phyloP scores from a whole-genome alignment of 1,140 invertebrate species.

The Schlechtendalia chinensis region DNA sequence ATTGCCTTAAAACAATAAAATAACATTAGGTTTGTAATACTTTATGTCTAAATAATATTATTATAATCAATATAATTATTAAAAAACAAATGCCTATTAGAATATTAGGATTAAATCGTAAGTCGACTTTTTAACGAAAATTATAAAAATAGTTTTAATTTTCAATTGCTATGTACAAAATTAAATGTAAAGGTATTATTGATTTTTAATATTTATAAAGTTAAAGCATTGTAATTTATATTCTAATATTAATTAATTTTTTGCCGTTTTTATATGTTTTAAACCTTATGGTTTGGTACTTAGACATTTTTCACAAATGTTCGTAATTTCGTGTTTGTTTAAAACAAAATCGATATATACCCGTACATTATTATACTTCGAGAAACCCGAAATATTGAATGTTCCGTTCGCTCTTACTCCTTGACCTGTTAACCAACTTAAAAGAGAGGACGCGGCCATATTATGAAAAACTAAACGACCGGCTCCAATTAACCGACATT shows the following conservation, averaged over 20 bases:
- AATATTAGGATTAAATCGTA: not conserved
- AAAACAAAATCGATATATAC: not conserved
- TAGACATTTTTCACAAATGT: not conserved
- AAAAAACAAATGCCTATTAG: not conserved
- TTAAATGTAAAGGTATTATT: not conserved
- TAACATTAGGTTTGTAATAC: not conserved
- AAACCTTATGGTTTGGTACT: not conserved
- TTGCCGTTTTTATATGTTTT: too few species aligned
- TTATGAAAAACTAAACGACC: constrained; percentile 46
- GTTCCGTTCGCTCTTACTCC: constrained; percentile 49
- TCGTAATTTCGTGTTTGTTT: too few species aligned
- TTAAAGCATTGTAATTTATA: not conserved
- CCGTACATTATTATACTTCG: constrained; percentile 10
- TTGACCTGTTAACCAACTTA: constrained; percentile 50
- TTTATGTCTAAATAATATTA: not conserved
- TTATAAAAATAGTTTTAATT: too few species aligned
- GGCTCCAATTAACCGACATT: constrained; percentile 49
- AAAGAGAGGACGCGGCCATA: constrained; percentile 45
- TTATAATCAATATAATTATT: not conserved
- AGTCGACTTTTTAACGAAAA: too few species aligned
- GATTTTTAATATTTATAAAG: not conserved
- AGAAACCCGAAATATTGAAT: constrained; percentile 49
- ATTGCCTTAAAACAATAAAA: constrained; percentile 34
- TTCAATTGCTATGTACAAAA: not conserved
- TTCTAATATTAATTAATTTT: not conserved